phyloP scores from a whole-genome alignment of 2,113 vertebrate species.

The Tretioscincus oriximinensis region DNA sequence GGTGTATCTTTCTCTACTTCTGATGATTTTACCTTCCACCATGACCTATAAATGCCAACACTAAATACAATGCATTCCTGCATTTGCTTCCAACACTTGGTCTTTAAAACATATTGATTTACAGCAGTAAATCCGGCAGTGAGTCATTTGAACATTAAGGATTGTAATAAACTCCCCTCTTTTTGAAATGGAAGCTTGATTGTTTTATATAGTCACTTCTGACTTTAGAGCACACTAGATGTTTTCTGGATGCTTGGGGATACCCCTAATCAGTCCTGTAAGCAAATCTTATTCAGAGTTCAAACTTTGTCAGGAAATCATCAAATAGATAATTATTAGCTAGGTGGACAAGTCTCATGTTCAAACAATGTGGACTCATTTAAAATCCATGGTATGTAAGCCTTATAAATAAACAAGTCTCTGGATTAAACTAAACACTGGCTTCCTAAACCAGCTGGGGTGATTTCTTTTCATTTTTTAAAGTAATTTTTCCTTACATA shows the following conservation, averaged over 20 bases:
- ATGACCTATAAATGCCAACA: conserved; percentile 29
- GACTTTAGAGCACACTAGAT: conserved; percentile 12
- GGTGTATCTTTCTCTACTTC: conserved; percentile 42
- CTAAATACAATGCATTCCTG: conserved; percentile 41
- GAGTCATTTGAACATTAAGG: conserved; percentile 13
- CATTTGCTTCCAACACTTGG: conserved; percentile 25
- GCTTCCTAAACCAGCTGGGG: neutral
- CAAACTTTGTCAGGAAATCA: neutral
- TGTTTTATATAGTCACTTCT: conserved; percentile 4
- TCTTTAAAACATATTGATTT: conserved; percentile 34
- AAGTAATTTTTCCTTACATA: conserved; percentile 7
- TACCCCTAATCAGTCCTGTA: conserved; percentile 4
- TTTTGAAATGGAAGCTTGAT: neutral
- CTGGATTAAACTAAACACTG: neutral
- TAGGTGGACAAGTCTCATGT: neutral
- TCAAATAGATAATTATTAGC: conserved; percentile 9
- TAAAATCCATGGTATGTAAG: too few species aligned
- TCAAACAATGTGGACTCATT: too few species aligned
- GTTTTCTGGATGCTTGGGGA: conserved; percentile 24
- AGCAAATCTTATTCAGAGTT: neutral
- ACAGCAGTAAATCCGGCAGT: neutral
- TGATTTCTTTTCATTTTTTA: neutral
- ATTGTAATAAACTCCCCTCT: conserved; percentile 1
- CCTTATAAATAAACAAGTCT: neutral
- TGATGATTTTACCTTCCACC: conserved; percentile 41